Evolutionary conservation across 2,888 invertebrate species (phyloP), one percentile per base, ranked within the genome.

Genomic region (Leptopterna dolabrata): DNA sequence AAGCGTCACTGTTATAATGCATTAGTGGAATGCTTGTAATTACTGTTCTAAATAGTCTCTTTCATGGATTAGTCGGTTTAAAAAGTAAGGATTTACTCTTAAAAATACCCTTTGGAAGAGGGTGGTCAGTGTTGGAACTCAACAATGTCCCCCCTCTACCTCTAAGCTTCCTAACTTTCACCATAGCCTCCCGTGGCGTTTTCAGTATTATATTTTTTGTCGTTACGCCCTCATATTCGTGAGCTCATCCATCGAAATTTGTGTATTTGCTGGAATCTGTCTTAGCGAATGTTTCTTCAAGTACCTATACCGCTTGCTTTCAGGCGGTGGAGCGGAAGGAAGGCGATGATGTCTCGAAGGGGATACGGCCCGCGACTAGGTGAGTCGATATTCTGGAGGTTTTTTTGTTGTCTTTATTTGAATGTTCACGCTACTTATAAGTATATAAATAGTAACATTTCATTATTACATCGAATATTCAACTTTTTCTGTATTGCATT

Each of bases 281-380:
- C 27, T 2, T 6, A 76, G 6, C 13, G 43, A 24, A 43, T 16
- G 14, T 41, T 76, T n/a, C n/a, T n/a, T 6, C 4, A 9, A 43
- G 9, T 36, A 4, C 19, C 14, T 24, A 24, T 11, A 24, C 1
- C 24, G 43, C 11, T 47, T 51, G 29, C n/a, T 83, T 83, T 13
- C 83, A 83, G 71, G 24, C 83, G 36, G 83, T 29, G 16, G 63
- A 83, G 36, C 70, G 71, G 41, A 83, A 83, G 36, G 83, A 83
- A 30, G 83, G 83, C 19, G 43, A 63, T 27, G 83, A 83, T 43
- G 83, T 41, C 63, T 45, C 81, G 14, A 83, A 83, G 63, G 71
- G 47, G 3, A 55, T 41, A 36, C 83, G 83, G n/a, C 83, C 83
- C 36, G 55, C 83, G 63, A 83, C 83, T 30, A 83, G 83, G 83